Evolutionary conservation across 2,113 vertebrate genomes (phyloP).

Genomic region (Colius striatus): DNA sequence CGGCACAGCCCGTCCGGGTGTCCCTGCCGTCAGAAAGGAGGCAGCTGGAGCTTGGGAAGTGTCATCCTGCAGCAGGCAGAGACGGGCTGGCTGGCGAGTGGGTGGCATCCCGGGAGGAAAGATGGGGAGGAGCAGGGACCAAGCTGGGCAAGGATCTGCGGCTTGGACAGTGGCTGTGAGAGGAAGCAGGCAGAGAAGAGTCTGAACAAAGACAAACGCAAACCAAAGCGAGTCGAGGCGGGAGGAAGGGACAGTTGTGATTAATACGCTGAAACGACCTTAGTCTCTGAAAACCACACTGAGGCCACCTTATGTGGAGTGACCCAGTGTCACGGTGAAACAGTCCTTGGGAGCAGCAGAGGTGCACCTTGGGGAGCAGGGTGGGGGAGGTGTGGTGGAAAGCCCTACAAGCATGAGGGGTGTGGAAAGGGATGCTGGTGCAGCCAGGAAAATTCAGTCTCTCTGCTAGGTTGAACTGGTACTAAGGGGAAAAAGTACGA

Average conservation of each 20-base stretch:
- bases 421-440: background rate
- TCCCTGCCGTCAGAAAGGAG: background rate
- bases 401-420: background rate
- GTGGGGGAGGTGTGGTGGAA: background rate
- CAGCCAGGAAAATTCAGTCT: background rate
- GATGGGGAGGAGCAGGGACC: background rate
- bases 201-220: background rate
- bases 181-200: background rate
- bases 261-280: background rate
- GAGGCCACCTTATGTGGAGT: background rate
- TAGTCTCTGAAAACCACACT: background rate
- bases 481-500: slow-evolving; percentile 38
- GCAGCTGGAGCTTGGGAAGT: background rate
- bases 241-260: background rate
- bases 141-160: background rate
- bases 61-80: background rate
- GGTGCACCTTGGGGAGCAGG: fast-evolving
- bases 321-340: no score
- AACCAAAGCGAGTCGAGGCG: background rate
- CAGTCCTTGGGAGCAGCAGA: background rate
- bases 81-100: background rate
- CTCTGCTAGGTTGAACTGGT: background rate
- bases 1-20: background rate
- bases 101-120: fast-evolving
- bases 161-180: background rate